Evolutionary conservation across 2,888 invertebrate genomes (phyloP).

Genomic region (Nymphalis urticae): DNA sequence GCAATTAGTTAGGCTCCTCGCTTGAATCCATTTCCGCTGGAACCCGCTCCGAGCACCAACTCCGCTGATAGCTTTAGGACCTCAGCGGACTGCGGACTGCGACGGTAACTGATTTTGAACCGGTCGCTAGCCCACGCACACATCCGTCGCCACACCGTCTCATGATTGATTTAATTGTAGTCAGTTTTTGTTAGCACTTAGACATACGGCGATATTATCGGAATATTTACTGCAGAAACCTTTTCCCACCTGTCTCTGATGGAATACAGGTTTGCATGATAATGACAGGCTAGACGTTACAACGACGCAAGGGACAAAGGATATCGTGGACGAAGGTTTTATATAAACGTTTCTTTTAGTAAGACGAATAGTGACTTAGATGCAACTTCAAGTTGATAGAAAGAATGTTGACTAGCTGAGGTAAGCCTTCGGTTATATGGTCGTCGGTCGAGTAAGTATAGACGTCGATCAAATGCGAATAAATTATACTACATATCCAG

Average conservation of each 20-base stretch:
- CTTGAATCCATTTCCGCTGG: conserved; percentile 12
- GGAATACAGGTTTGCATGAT: conserved; percentile 4
- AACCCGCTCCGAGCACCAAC: conserved; percentile 9
- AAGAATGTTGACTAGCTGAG: neutral
- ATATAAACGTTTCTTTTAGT: neutral
- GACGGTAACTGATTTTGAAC: conserved; percentile 4
- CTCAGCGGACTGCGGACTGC: neutral
- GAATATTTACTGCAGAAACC: conserved; percentile 5
- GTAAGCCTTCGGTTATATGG: neutral
- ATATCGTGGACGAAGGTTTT: neutral
- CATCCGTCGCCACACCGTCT: conserved; percentile 5
- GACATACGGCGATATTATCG: neutral
- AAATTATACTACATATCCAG: neutral
- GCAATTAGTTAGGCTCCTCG: conserved; percentile 15
- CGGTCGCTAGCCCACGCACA: conserved; percentile 3
- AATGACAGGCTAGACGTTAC: neutral
- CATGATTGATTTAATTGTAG: conserved; percentile 16
- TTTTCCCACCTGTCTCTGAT: conserved; percentile 16
- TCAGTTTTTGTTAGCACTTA: conserved; percentile 11
- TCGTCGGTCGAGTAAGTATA: neutral
- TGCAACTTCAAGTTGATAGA: too few species aligned
- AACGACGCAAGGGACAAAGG: neutral
- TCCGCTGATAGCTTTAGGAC: neutral
- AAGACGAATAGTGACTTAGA: neutral
- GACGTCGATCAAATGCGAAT: conserved; percentile 1